These are phyloP conservation scores for Doryteuthis pealeii DNA, from an alignment of 1,140 invertebrate species.

Conservation along the genomic window DNA sequence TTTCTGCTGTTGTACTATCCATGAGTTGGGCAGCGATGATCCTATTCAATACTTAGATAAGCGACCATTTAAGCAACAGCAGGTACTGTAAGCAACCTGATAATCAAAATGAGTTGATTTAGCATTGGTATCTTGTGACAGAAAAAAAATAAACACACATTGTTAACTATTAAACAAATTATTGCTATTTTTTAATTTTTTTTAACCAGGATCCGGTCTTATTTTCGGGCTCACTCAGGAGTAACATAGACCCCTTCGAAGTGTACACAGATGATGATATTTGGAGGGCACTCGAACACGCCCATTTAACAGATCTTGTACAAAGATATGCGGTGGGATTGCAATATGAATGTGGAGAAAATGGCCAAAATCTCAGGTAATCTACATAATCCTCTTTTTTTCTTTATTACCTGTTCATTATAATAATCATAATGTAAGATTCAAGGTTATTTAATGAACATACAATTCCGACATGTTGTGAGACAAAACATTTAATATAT, in stretches of 20 bases:
- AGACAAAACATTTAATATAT: too few species aligned
- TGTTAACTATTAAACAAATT: not conserved
- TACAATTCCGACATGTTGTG: too few species aligned
- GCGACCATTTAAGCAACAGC: too few species aligned
- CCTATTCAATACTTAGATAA: too few species aligned
- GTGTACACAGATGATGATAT: conserved; percentile 69
- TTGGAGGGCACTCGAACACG: conserved; percentile 77
- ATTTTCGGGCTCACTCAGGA: conserved; percentile 77
- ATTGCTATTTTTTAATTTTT: not conserved
- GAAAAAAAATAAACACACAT: too few species aligned
- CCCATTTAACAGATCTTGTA: conserved; percentile 50
- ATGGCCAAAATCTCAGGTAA: conserved; percentile 57
- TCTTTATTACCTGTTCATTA: not conserved
- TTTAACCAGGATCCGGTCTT: conserved; percentile 67
- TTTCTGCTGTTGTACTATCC: too few species aligned
- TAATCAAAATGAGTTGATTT: too few species aligned
- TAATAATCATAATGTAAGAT: not conserved
- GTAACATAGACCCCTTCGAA: conserved; percentile 84
- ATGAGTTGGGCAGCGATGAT: too few species aligned
- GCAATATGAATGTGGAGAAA: conserved; percentile 49
- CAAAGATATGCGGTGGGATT: conserved; percentile 35
- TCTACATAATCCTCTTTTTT: not conserved
- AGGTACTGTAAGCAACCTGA: too few species aligned
- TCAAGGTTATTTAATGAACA: too few species aligned
- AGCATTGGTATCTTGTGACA: too few species aligned